These are phyloP conservation scores for Trachemys scripta DNA, from an alignment of 2,113 vertebrate genomes.

Conservation along the genomic window DNA sequence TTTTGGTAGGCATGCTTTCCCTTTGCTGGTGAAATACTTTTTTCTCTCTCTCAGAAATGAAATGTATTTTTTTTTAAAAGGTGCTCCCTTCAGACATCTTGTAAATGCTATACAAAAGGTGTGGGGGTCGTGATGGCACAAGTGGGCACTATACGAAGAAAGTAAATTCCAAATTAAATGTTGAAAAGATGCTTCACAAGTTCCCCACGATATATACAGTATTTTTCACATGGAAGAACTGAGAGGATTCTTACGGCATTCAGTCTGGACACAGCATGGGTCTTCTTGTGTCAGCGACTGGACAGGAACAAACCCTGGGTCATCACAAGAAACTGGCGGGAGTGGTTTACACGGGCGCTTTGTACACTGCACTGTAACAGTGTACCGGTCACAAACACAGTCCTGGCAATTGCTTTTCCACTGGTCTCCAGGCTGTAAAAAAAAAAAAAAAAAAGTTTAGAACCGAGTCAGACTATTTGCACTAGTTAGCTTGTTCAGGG, in stretches of 20 bases:
- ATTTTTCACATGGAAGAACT: not conserved
- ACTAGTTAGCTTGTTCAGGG: not conserved
- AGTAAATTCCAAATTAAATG: not conserved
- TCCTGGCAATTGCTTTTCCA: slow-evolving; percentile 70
- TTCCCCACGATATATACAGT: not conserved
- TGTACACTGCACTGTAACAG: slow-evolving; percentile 55
- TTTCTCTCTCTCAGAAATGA: not conserved
- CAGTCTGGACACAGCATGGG: slow-evolving; percentile 75
- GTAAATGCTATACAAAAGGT: not conserved
- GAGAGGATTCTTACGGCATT: slow-evolving; percentile 72
- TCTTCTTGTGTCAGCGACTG: not conserved
- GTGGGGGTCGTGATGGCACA: not conserved
- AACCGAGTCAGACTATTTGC: not conserved
- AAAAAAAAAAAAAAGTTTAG: not conserved
- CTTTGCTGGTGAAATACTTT: not conserved
- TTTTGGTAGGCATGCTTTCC: not conserved
- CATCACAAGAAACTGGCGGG: slow-evolving; percentile 41
- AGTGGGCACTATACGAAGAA: not conserved
- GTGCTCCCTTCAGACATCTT: not conserved
- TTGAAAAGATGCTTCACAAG: not conserved
- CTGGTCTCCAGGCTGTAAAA: slow-evolving; percentile 68
- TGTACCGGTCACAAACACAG: slow-evolving; percentile 72
- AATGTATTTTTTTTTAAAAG: not conserved
- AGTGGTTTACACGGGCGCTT: slow-evolving; percentile 36
- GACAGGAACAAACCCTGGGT: slow-evolving; percentile 65